Evolutionary conservation across 2,113 vertebrate species (phyloP).

Genomic region (Scopus umbretta): DNA sequence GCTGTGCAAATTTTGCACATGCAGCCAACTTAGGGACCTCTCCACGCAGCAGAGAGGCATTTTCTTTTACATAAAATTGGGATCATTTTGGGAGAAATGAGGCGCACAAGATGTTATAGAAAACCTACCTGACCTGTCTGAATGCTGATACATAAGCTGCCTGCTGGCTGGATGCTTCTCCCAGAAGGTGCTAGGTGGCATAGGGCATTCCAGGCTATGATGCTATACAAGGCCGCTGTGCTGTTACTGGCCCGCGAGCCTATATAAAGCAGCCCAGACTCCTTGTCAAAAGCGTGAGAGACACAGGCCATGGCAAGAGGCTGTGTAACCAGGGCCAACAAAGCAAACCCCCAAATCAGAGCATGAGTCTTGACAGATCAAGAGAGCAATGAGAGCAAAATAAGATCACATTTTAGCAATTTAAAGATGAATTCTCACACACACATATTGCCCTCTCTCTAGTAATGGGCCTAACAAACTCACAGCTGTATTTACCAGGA

Average conservation of each 20-base stretch:
- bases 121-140: neutral
- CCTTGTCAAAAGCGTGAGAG: neutral
- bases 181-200: accelerated
- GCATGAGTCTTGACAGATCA: neutral
- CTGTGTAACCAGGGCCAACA: neutral
- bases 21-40: neutral
- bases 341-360: neutral
- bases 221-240: neutral
- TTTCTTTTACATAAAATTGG: neutral
- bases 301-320: neutral
- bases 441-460: accelerated
- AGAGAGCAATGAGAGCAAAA: neutral
- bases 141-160: neutral
- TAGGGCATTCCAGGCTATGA: accelerated
- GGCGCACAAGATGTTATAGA: accelerated
- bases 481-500: neutral
- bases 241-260: neutral
- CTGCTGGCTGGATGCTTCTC: neutral
- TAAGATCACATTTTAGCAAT: accelerated
- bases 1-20: neutral
- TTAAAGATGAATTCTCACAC: neutral
- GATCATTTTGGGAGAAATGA: neutral
- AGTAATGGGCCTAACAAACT: neutral
- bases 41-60: neutral
- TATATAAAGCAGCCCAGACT: neutral